Percentiles rank a stretch among this genome's conserved stretches.
Evolutionary conservation across 2,113 vertebrate genomes (phyloP).

Genomic region (Clinocottus analis): DNA sequence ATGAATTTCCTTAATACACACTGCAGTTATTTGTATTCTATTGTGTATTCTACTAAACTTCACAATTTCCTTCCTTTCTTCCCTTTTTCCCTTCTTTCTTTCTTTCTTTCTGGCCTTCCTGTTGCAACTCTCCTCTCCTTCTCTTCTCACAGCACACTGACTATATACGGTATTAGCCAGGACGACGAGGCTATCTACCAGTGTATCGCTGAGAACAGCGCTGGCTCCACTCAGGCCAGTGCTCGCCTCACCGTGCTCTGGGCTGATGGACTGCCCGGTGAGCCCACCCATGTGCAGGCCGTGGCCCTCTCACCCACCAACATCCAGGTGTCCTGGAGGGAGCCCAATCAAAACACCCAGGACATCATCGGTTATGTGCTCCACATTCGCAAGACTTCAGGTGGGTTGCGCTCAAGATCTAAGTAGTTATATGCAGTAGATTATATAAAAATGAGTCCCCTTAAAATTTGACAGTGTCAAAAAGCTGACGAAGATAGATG

Average conservation of each 20-base stretch:
- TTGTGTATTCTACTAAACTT: too few relatives aligned
- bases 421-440: background rate
- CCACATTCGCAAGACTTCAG: constrained; percentile 92
- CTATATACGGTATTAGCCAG: constrained; percentile 91
- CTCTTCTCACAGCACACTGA: constrained; percentile 87
- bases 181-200: constrained; percentile 98
- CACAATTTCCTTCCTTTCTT: background rate
- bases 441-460: background rate
- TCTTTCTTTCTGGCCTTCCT: background rate
- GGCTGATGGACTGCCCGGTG: constrained; percentile 92
- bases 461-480: background rate
- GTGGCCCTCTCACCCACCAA: constrained; percentile 89
- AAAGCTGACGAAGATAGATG: background rate
- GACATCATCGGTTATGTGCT: constrained; percentile 98
- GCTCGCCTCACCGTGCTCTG: constrained; percentile 95
- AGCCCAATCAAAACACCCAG: constrained; percentile 92
- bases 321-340: constrained; percentile 94
- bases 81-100: background rate
- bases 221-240: constrained; percentile 95
- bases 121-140: background rate
- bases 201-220: constrained; percentile 96
- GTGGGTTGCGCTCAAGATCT: constrained; percentile 68
- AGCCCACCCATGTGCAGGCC: constrained; percentile 87
- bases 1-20: too few relatives aligned
- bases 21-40: too few relatives aligned